Base-by-base conservation (phyloP, 2,797 vertebrate species). In the Avahi laniger region DNA sequence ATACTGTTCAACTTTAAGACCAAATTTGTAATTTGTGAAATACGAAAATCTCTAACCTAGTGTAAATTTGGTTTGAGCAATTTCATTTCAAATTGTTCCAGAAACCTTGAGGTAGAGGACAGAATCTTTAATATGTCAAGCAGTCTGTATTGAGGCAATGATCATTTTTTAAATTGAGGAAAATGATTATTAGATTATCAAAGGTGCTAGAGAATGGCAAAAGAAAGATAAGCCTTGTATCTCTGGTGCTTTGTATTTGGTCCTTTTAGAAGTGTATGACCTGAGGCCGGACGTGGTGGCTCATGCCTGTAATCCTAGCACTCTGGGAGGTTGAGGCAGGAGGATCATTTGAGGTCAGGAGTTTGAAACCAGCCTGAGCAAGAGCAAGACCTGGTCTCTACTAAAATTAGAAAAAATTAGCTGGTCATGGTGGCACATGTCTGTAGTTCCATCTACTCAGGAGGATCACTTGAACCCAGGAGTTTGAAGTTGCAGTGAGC, bases 61-160 rank as follows among this genome's bases (percentile, higher is more conserved):
- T 38, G 10, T 81, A 93, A 67, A 59, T 80, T 91, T 91, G 30
- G 22, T 92, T 93, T 86, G 43, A 73, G 8, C 11, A 43, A 4
- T 94, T 84, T 91, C n/a, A 65, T 96, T 95, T 95, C 30, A 59
- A 70, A 84, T 90, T 82, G 43, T 86, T 90, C 22, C 28, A 85
- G 89, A 95, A 94, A 81, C 59, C 1, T 80, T 76, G 52, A 93
- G 15, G 38, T 54, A 96, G 43, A 61, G 59, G 30, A 28, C 15
- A 72, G 46, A 73, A 54, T 88, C 35, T 94, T 94, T 81, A 81
- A 33, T 67, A 52, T 52, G 1, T 79, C 48, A 70, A 7, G 28
- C 5, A 75, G 24, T 93, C 20, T 65, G 4, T 96, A 73, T 52
- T 81, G 78, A 91, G 54, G 43, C 82, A 70, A 61, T 89, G 24